These are phyloP conservation scores for Pipa parva DNA, from an alignment of 2,113 vertebrate genomes.

Conservation along the genomic window DNA sequence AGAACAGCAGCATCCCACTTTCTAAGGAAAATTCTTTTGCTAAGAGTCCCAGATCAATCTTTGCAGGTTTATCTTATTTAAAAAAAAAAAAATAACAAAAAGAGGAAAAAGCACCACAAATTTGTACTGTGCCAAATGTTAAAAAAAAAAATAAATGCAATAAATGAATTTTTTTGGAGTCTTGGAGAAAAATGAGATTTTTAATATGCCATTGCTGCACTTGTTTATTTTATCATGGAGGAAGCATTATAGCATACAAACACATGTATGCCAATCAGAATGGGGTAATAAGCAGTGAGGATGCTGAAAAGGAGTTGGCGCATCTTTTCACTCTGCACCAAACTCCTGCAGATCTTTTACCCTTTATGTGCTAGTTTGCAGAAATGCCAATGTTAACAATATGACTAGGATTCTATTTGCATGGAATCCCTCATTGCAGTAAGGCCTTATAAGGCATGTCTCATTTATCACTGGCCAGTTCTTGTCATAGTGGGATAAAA, in stretches of 20 bases:
- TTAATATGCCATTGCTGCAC: background rate
- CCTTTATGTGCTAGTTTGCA: slow-evolving; percentile 46
- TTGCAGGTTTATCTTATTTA: slow-evolving; percentile 82
- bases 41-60: slow-evolving; percentile 71
- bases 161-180: slow-evolving; percentile 64
- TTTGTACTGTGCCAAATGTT: slow-evolving; percentile 85
- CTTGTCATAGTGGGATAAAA: background rate
- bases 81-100: too few relatives aligned
- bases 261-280: slow-evolving; percentile 37
- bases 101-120: slow-evolving; percentile 61
- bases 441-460: background rate
- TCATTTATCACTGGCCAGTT: background rate
- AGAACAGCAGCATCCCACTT: slow-evolving; percentile 70
- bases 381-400: background rate
- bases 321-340: slow-evolving; percentile 77
- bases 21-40: slow-evolving; percentile 72
- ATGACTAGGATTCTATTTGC: background rate
- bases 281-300: slow-evolving; percentile 22
- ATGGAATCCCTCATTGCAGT: background rate
- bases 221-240: slow-evolving; percentile 3
- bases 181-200: slow-evolving; percentile 14
- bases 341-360: slow-evolving; percentile 80
- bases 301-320: slow-evolving; percentile 62
- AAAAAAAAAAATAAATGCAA: slow-evolving; percentile 68
- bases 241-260: slow-evolving; percentile 23